Evolutionary conservation across 2,797 vertebrate species (phyloP).

Genomic region (Chlorospingus flavigularis): DNA sequence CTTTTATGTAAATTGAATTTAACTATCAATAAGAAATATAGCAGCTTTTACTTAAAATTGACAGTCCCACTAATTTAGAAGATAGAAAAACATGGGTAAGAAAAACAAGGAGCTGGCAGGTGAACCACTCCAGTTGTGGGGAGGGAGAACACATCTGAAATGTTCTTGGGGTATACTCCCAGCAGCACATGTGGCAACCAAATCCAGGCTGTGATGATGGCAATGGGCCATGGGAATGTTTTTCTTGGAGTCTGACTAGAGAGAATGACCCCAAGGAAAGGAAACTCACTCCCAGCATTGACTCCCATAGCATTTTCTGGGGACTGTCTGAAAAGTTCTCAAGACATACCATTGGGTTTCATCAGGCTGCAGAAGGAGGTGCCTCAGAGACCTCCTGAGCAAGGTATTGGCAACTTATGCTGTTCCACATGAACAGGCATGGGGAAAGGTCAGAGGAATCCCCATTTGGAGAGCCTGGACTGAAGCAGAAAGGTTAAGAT

Average conservation of each 20-base stretch:
- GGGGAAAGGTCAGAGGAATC: background rate
- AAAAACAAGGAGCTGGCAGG: background rate
- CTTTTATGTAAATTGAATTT: background rate
- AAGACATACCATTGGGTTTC: background rate
- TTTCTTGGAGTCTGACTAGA: background rate
- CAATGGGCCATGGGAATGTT: background rate
- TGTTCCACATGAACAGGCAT: background rate
- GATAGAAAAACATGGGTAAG: background rate
- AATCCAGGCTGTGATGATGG: background rate
- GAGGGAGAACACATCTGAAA: background rate
- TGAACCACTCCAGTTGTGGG: background rate
- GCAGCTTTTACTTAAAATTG: background rate
- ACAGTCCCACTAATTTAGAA: background rate
- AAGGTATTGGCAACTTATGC: background rate
- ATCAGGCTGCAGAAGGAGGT: background rate
- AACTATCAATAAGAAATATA: background rate
- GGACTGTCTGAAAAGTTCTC: background rate
- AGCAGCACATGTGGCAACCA: accelerated
- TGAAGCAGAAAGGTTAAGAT: background rate
- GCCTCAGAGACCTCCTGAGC: background rate
- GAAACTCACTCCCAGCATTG: background rate
- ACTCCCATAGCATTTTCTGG: background rate
- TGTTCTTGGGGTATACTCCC: background rate
- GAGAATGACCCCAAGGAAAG: background rate
- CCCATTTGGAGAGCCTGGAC: background rate